These are phyloP conservation scores for Anarhynchus alexandrinus DNA, from an alignment of 2,113 vertebrate species.

Conservation along the genomic window DNA sequence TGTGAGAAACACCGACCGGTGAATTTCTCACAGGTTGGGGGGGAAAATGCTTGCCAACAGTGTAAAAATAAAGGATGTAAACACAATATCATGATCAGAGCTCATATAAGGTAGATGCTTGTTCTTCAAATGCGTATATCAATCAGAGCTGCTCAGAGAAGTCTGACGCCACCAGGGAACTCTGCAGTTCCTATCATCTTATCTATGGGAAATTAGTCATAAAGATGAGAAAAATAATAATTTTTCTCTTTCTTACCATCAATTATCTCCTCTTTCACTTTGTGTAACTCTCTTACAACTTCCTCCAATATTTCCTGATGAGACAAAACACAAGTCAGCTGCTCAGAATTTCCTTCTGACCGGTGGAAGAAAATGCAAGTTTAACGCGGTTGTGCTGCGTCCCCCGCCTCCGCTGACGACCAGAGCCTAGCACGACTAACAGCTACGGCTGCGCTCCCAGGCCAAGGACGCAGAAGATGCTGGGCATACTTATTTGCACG, in stretches of 20 bases:
- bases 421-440: not conserved
- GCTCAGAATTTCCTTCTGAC: conserved; percentile 60
- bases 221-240: conserved; percentile 65
- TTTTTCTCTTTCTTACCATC: conserved; percentile 85
- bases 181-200: conserved; percentile 45
- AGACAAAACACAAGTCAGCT: conserved; percentile 65
- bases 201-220: conserved; percentile 47
- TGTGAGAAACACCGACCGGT: not conserved
- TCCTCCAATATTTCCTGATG: conserved; percentile 97
- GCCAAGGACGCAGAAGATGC: not conserved
- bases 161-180: conserved; percentile 19
- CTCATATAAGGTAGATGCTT: not conserved
- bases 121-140: not conserved
- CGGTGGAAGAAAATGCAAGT: conserved; percentile 53
- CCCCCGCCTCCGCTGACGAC: not conserved
- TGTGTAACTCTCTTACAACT: conserved; percentile 96
- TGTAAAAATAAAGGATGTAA: conserved; percentile 4
- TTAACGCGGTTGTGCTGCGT: conserved; percentile 27
- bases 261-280: conserved; percentile 98
- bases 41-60: not conserved
- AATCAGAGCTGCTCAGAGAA: conserved; percentile 10
- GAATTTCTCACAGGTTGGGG: conserved; percentile 16
- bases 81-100: not conserved
- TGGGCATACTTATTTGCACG: not conserved
- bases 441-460: not conserved